Base-by-base conservation (phyloP, 2,797 vertebrate species). In the Furcifer pardalis region DNA sequence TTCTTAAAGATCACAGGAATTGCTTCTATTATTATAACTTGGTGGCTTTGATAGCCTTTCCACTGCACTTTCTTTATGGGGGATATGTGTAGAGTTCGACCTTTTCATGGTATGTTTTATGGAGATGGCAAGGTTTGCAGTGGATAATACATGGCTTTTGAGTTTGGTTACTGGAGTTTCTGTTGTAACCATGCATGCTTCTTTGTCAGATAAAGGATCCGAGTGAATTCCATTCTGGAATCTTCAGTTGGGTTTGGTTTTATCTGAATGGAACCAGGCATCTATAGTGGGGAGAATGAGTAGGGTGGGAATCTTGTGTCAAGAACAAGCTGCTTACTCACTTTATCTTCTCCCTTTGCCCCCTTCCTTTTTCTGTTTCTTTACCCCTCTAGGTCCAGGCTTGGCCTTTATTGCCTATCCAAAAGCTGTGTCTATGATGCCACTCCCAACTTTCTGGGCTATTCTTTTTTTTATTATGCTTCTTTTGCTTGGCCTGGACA, bases 381-480 rank as follows among this genome's bases (percentile, higher is more conserved):
- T 86, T 91, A 90, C 84, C 92, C 88, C 92, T 91, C 93, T 95
- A 99, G 99, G 98, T 97, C 99, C 99, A 13, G 99, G 99, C 90
- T 93, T 99, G 96, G 99, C 98, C 92, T 99, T 99, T 94, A 99
- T 99, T 32, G 99, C 98, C 77, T 99, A 99, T 93, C 99, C 99
- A 5, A 99, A 99, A 96, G 98, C 99, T 56, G 99, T 99, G 92
- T 98, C 98, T 69, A 98, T 99, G 98, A 99, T 99, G 98, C 99
- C 99, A 0, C 90, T 99, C 96, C 98, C 99, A 92, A 98, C 98
- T 4, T 98, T 99, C 93, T 99, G 99, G 99, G 98, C 99, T 89
- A 96, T 99, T 93, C 98, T 99, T 63, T 99, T 99, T 96, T 99
- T 99, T 94, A 98, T 99, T 94, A 99, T 99, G 99, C 97, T 99